phyloP scores from a whole-genome alignment of 1,140 invertebrate genomes.

The Acyrthosiphon pisum region DNA sequence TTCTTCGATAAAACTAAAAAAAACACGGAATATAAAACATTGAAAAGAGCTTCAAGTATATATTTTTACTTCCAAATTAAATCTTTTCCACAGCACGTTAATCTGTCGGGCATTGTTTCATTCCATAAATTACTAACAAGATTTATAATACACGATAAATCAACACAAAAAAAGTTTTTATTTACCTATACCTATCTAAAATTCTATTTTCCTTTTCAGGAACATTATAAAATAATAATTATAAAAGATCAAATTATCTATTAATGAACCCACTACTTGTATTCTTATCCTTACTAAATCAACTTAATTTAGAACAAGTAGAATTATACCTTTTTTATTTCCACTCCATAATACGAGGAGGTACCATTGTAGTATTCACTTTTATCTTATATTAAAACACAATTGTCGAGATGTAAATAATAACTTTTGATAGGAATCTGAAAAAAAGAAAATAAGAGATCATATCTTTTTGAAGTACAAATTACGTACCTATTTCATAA shows the following conservation, averaged over 20 bases:
- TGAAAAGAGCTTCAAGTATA: background rate
- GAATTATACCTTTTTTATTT: background rate
- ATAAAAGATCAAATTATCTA: background rate
- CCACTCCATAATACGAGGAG: no score
- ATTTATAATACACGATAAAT: background rate
- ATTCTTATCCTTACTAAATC: background rate
- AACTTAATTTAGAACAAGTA: background rate
- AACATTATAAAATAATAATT: background rate
- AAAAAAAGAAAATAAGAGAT: background rate
- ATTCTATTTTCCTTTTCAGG: background rate
- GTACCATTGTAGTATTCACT: background rate
- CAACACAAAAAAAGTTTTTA: background rate
- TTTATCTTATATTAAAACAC: background rate
- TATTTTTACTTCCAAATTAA: conserved; percentile 24
- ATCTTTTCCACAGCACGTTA: background rate
- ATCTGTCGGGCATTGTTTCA: background rate
- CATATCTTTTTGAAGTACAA: background rate
- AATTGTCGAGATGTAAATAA: background rate
- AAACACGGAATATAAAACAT: background rate
- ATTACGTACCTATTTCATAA: background rate
- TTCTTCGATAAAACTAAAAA: conserved; percentile 6
- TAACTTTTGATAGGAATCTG: background rate
- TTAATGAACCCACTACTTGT: background rate
- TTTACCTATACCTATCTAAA: background rate
- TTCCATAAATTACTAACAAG: background rate